Evolutionary conservation across 2,888 invertebrate genomes (phyloP).

Genomic region (Idaea straminata): DNA sequence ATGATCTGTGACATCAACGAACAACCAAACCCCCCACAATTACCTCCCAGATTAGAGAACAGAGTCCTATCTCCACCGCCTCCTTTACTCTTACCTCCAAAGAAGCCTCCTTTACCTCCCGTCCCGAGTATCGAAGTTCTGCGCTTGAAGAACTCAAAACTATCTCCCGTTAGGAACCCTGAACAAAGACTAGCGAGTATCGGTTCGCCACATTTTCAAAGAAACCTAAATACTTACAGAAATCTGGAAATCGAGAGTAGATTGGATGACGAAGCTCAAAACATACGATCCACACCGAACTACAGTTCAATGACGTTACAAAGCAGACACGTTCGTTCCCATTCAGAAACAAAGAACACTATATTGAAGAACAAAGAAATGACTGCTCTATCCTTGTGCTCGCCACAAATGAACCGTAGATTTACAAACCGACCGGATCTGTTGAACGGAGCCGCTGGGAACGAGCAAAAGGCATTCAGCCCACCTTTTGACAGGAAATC

Average conservation of each 20-base stretch:
- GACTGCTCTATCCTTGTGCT: slow-evolving; percentile 72
- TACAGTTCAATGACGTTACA: slow-evolving; percentile 70
- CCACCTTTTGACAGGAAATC: slow-evolving; percentile 64
- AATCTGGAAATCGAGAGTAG: slow-evolving; percentile 78
- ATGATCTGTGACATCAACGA: slow-evolving; percentile 72
- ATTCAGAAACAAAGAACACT: slow-evolving; percentile 72
- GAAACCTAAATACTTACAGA: slow-evolving; percentile 79
- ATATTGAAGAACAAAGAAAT: slow-evolving; percentile 72
- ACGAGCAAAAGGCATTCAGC: slow-evolving; percentile 59
- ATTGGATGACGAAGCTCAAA: slow-evolving; percentile 57
- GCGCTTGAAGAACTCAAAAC: slow-evolving; percentile 77
- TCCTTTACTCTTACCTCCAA: slow-evolving; percentile 81
- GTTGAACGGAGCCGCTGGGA: slow-evolving; percentile 65
- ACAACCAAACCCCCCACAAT: slow-evolving; percentile 69
- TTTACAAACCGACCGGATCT: slow-evolving; percentile 69
- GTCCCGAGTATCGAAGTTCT: slow-evolving; percentile 83
- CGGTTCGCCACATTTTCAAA: slow-evolving; percentile 82
- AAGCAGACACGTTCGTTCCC: slow-evolving; percentile 68
- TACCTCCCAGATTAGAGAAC: slow-evolving; percentile 75
- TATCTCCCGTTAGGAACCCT: slow-evolving; percentile 64
- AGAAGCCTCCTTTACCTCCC: slow-evolving; percentile 87
- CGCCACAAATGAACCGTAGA: slow-evolving; percentile 78
- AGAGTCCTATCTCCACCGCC: slow-evolving; percentile 70
- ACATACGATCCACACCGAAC: slow-evolving; percentile 51
- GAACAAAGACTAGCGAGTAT: slow-evolving; percentile 81